Evolutionary conservation across 2,888 invertebrate species (phyloP).

Genomic region (Busseola fusca): DNA sequence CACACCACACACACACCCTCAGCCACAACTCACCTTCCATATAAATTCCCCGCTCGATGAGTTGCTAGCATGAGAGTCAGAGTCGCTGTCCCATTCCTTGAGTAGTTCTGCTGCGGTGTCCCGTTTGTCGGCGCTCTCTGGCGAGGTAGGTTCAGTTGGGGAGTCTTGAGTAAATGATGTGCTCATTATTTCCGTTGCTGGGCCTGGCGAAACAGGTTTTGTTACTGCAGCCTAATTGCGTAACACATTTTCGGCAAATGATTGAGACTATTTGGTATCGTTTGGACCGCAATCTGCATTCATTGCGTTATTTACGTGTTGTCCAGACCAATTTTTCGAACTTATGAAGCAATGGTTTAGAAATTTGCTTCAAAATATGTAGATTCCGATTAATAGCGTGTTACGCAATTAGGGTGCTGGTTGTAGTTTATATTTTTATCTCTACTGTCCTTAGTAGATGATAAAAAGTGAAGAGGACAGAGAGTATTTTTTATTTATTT

Average conservation of each 20-base stretch:
- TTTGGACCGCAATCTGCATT: too few relatives aligned
- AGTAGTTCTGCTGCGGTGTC: constrained; percentile 80
- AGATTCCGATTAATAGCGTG: too few relatives aligned
- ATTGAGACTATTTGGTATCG: too few relatives aligned
- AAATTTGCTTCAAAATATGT: too few relatives aligned
- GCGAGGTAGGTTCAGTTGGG: constrained; percentile 81
- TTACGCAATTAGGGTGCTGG: background rate
- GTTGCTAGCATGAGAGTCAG: constrained; percentile 90
- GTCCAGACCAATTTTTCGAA: too few relatives aligned
- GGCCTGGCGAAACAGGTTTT: constrained; percentile 70
- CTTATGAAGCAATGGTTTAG: too few relatives aligned
- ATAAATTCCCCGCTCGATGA: constrained; percentile 94
- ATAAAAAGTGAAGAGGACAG: background rate
- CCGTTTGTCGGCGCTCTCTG: constrained; percentile 77
- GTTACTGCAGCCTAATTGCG: too few relatives aligned
- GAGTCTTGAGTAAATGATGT: constrained; percentile 86
- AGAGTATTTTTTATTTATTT: too few relatives aligned
- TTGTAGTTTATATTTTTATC: background rate
- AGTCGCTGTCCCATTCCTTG: constrained; percentile 92
- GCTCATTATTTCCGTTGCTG: constrained; percentile 84
- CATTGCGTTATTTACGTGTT: too few relatives aligned
- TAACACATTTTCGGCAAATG: too few relatives aligned
- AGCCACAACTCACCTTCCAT: constrained; percentile 90
- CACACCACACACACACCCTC: background rate
- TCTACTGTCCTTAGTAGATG: too few relatives aligned